Evolutionary conservation across 2,797 vertebrate species (phyloP), one percentile per base, ranked within the genome.

Genomic region (Synanceia verrucosa): DNA sequence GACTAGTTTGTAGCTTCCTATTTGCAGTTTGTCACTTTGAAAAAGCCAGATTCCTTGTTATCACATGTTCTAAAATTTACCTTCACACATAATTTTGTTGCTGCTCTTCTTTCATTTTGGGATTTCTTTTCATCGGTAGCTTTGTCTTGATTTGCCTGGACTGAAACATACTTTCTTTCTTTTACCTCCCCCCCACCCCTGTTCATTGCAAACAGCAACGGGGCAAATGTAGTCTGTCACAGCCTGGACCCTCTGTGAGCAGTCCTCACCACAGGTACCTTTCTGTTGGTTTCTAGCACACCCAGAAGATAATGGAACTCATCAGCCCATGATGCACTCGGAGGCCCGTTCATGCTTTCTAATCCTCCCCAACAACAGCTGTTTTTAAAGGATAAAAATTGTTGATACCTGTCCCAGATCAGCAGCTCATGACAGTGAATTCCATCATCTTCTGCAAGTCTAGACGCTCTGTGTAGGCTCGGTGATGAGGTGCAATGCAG

Each of bases 191-290:
- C 77, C 94, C 94, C 55, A 61, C 67, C 73, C 95, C 95, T 96
- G 95, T 98, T 97, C 96, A 97, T 97, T 97, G 96, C 96, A 98
- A 97, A 97, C 97, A 98, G 97, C 95, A 95, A 96, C 96, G 96
- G 94, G 96, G 95, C 96, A 96, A 96, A 96, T 94, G 95, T 97
- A 97, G 94, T 96, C 91, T 95, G 95, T 96, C 96, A 94, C 95
- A 96, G 95, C 95, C 96, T 91, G 96, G 96, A 97, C 92, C 96
- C 93, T 96, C 96, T 96, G 96, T 95, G 96, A 96, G 93, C 96
- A 95, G 95, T 94, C 95, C 95, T 93, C 96, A 94, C 85, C 96
- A 94, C 96, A 98, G 97, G 97, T 99, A 99, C 97, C 95, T 96
- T 94, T 97, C 96, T 98, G 96, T 96, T 97, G 96, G 96, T 96